These are phyloP conservation scores for Eupithecia abbreviata DNA, from an alignment of 2,888 invertebrate species.

Conservation along the genomic window DNA sequence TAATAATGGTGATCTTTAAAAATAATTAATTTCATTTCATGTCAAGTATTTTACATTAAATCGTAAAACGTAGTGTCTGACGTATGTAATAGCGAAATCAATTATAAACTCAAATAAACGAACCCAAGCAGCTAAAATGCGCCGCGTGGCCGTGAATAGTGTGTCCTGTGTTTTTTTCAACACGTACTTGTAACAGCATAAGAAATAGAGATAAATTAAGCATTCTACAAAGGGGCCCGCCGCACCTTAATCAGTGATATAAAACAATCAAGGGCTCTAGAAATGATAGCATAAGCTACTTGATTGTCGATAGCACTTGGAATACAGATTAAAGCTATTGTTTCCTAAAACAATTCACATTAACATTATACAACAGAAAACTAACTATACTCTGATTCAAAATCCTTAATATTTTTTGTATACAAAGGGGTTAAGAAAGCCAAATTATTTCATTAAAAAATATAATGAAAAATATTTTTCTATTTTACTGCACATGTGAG, in stretches of 20 bases:
- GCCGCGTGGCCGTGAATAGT: no score
- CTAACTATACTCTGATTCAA: background rate
- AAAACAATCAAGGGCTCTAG: conserved; percentile 4
- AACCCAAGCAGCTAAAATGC: no score
- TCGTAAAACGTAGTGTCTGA: background rate
- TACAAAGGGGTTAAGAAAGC: no score
- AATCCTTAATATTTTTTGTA: no score
- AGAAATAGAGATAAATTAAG: background rate
- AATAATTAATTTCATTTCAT: background rate
- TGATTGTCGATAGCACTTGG: conserved; percentile 7
- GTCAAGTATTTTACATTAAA: background rate
- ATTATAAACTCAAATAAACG: background rate
- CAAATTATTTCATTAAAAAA: no score
- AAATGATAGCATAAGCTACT: conserved; percentile 2
- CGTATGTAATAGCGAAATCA: background rate
- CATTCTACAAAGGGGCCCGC: background rate
- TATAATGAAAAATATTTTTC: no score
- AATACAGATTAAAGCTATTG: conserved; percentile 3
- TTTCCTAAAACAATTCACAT: conserved; percentile 5
- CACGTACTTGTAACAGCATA: background rate
- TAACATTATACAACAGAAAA: conserved; percentile 2
- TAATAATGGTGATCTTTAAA: background rate
- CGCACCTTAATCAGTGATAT: background rate
- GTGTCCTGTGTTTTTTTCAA: background rate
- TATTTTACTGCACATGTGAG: no score